phyloP scores from a whole-genome alignment of 2,888 invertebrate genomes.

The Drosophila koepferae region DNA sequence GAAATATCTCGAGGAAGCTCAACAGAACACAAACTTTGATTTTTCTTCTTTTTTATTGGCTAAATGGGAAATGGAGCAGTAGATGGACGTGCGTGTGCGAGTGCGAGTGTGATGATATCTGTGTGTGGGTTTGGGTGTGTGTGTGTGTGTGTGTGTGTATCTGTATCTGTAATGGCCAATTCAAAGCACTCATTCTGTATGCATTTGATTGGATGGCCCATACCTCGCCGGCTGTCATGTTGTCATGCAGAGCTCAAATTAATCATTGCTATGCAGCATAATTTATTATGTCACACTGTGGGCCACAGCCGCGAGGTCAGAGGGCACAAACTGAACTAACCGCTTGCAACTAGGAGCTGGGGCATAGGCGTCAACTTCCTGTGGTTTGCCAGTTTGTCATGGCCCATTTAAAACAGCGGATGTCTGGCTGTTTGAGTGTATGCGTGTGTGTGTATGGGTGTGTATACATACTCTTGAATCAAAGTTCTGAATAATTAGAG shows the following conservation, averaged over 20 bases:
- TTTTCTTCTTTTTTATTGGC: slow-evolving; percentile 48
- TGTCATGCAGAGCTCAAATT: slow-evolving; percentile 72
- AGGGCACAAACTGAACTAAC: slow-evolving; percentile 44
- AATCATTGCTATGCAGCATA: slow-evolving; percentile 79
- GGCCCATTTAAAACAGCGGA: slow-evolving; percentile 68
- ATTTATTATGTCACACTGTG: slow-evolving; percentile 79
- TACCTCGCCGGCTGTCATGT: slow-evolving; percentile 63
- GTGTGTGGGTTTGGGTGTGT: slow-evolving; percentile 10
- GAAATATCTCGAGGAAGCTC: slow-evolving; percentile 21
- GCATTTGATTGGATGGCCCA: slow-evolving; percentile 71
- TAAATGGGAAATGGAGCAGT: slow-evolving; percentile 29
- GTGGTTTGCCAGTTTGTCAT: slow-evolving; percentile 72
- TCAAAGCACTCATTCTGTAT: slow-evolving; percentile 67
- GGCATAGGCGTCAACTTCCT: slow-evolving; percentile 68
- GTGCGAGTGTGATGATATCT: slow-evolving; percentile 2
- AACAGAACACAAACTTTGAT: slow-evolving; percentile 56
- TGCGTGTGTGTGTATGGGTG: slow-evolving; percentile 10
- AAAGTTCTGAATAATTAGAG: slow-evolving; percentile 76
- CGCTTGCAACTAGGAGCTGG: slow-evolving; percentile 19
- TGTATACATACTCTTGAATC: slow-evolving; percentile 66
- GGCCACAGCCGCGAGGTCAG: slow-evolving; percentile 44
- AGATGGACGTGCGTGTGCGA: slow-evolving; percentile 3
- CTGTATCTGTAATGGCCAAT: slow-evolving; percentile 45
- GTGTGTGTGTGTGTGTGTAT: slow-evolving; percentile 16
- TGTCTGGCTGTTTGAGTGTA: slow-evolving; percentile 31